These are phyloP conservation scores for Acanthosepion lycidas DNA, from an alignment of 2,888 invertebrate genomes.

Conservation along the genomic window DNA sequence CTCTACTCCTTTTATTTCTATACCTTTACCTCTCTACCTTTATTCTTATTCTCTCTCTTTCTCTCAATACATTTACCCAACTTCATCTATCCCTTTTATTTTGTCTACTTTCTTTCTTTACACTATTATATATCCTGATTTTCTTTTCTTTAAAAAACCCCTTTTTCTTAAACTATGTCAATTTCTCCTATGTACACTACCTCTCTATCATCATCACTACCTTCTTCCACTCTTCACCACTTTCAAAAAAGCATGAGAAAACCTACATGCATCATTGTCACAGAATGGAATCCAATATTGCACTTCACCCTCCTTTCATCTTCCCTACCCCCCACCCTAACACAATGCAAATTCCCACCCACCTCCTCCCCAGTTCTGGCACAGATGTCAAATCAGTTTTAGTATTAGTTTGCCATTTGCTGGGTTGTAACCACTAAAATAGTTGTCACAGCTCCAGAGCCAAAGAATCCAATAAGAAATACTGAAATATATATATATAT, in stretches of 20 bases:
- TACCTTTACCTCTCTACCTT: not conserved
- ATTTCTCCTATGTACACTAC: not conserved
- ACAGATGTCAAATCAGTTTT: slow-evolving; percentile 22
- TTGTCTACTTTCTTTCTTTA: not conserved
- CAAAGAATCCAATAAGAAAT: slow-evolving; percentile 33
- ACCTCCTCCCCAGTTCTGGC: not conserved
- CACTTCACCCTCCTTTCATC: not conserved
- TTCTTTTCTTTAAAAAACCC: not conserved
- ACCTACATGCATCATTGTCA: slow-evolving; percentile 5
- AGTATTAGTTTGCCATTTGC: not conserved
- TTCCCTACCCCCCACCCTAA: too few relatives aligned
- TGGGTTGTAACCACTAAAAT: slow-evolving; percentile 11
- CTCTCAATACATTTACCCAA: not conserved
- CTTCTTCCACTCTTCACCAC: not conserved
- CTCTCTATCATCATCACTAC: not conserved
- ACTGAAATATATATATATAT: not conserved
- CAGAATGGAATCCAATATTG: slow-evolving; percentile 33
- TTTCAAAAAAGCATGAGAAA: not conserved
- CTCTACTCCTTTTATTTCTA: too few relatives aligned
- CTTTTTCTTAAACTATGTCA: not conserved
- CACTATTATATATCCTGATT: not conserved
- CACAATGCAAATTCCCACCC: not conserved
- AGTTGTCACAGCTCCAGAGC: not conserved
- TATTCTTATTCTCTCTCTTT: not conserved
- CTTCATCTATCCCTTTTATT: not conserved